Percentiles rank a stretch among this genome's conserved stretches.
Conservation (phyloP, 2,113 vertebrate species). For the Rhabdomys dilectus region DNA sequence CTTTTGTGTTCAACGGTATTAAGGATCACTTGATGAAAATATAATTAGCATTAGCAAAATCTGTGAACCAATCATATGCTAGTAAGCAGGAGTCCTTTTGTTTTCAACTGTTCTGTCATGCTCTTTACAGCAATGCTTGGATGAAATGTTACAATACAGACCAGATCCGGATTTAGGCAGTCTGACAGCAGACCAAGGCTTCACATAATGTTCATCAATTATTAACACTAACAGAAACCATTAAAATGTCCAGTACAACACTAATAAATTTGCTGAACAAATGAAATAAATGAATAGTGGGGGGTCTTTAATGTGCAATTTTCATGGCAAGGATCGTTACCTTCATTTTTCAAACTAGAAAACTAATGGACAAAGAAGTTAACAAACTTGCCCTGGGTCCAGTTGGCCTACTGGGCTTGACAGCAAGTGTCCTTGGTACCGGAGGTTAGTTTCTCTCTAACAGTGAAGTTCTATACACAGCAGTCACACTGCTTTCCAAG, state of each 20-base stretch:
- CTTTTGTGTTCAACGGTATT: constrained; percentile 62
- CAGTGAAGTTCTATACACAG: constrained; percentile 50
- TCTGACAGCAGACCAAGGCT: constrained; percentile 65
- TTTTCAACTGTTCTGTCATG: constrained; percentile 43
- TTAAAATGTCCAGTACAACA: constrained; percentile 58
- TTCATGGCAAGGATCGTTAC: constrained; percentile 55
- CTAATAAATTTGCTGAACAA: constrained; percentile 68
- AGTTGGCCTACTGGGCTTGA: neutral
- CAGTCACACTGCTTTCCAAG: constrained; percentile 33
- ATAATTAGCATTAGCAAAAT: constrained; percentile 42
- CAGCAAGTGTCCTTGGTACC: neutral
- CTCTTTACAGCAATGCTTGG: constrained; percentile 42
- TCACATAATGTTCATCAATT: constrained; percentile 72
- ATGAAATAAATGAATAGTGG: constrained; percentile 64
- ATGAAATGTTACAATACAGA: constrained; percentile 55
- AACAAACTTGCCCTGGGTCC: constrained; percentile 49
- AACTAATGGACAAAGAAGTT: constrained; percentile 45
- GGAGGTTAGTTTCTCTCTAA: constrained; percentile 46
- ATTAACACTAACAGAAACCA: constrained; percentile 71
- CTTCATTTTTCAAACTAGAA: constrained; percentile 68
- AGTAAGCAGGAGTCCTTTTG: constrained; percentile 58
- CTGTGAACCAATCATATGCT: constrained; percentile 45
- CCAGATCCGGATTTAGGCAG: constrained; percentile 51
- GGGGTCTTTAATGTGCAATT: constrained; percentile 35
- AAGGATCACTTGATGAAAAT: constrained; percentile 57